phyloP scores from a whole-genome alignment of 1,140 invertebrate species.

The Cyphomyrmex costatus region DNA sequence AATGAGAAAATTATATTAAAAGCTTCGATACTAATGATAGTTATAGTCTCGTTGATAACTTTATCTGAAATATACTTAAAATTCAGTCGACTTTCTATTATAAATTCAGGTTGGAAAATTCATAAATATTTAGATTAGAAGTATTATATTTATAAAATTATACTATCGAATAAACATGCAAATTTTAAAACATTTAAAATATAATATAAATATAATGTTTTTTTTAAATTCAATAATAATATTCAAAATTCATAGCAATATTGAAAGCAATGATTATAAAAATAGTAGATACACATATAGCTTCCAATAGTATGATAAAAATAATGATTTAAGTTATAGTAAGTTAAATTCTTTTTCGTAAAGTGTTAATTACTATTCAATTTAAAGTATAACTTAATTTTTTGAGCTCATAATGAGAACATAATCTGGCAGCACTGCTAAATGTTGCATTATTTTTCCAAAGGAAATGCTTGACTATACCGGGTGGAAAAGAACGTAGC shows the following conservation, averaged over 20 bases:
- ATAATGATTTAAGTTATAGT: background rate
- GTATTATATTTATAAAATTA: background rate
- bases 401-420: constrained; percentile 18
- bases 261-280: background rate
- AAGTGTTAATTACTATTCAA: background rate
- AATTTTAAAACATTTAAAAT: background rate
- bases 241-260: background rate
- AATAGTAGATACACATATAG: background rate
- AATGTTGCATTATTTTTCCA: constrained; percentile 44
- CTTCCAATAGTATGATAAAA: background rate
- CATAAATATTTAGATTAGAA: background rate
- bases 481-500: constrained; percentile 27
- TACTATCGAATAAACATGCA: background rate
- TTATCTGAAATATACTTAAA: background rate
- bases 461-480: background rate
- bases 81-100: background rate
- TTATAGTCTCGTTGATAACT: background rate
- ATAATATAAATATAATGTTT: background rate
- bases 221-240: background rate
- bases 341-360: background rate
- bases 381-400: constrained; percentile 40
- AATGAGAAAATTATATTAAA: background rate
- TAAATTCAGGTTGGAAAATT: background rate
- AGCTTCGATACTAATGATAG: background rate
- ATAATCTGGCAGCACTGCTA: background rate